phyloP scores from a whole-genome alignment of 2,888 invertebrate genomes.

The Prionchulus punctatus region DNA sequence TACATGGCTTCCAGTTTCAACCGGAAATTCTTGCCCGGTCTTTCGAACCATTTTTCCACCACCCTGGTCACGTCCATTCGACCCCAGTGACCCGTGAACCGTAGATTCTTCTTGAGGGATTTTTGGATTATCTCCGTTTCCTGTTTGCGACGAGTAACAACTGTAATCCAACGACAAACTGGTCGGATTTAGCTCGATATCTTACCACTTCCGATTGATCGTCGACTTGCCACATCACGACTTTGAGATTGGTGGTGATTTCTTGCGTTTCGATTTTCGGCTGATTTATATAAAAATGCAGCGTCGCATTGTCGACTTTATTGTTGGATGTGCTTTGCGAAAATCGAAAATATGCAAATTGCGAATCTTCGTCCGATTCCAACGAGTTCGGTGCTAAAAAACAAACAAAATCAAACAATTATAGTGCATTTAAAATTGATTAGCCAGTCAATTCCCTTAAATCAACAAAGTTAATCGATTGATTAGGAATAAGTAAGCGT shows the following conservation, averaged over 20 bases:
- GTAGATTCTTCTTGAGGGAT: not conserved
- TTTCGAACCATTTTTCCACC: slow-evolving; percentile 6
- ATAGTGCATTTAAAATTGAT: too few species aligned
- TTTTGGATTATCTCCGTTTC: not conserved
- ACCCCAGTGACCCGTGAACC: slow-evolving; percentile 6
- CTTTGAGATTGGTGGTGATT: too few species aligned
- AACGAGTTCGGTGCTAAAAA: slow-evolving; percentile 3
- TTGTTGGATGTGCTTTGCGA: not conserved
- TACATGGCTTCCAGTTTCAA: not conserved
- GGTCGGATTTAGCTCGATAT: too few species aligned
- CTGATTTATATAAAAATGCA: not conserved
- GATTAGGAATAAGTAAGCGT: too few species aligned
- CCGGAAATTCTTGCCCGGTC: slow-evolving; percentile 8
- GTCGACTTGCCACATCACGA: too few species aligned
- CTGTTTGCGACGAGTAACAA: too few species aligned
- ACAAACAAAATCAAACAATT: too few species aligned
- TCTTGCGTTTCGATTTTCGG: too few species aligned
- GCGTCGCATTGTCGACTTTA: not conserved
- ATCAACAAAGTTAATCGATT: too few species aligned
- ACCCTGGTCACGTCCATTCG: not conserved
- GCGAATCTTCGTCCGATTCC: not conserved
- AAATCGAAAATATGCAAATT: slow-evolving; percentile 8
- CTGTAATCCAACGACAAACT: too few species aligned
- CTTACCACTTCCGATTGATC: too few species aligned
- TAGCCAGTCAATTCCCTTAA: too few species aligned